Evolutionary conservation across 2,113 vertebrate species (phyloP), one percentile per base, ranked within the genome.

Genomic region (Caranx melampygus): DNA sequence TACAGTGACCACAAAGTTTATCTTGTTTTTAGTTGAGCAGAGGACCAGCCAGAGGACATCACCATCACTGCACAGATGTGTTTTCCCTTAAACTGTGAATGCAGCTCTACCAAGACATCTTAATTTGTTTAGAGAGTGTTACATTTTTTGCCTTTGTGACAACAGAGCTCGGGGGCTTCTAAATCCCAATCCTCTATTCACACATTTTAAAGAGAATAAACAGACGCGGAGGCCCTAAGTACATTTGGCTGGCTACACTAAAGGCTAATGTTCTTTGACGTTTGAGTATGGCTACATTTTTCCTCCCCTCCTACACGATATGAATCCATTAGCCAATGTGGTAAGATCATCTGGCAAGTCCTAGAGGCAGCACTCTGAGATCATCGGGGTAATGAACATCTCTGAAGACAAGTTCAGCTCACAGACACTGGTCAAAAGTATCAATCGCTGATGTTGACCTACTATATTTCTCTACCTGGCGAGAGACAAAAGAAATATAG

Each of bases 231-330:
- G 47, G 63, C 70, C 72, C 77, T 54, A 16, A 83, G 72, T 74
- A 67, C 44, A 88, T 85, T 79, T 79, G 45, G 55, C 57, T 11
- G n/a, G 57, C 64, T 81, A 58, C 40, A 51, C 54, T 60, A 73
- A 78, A 88, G 83, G 64, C 49, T 86, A 82, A 87, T 90, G 77
- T 45, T 82, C 75, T 90, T 89, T 86, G 81, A 84, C 76, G 63
- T 85, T 84, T 84, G 75, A 86, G 74, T 72, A 60, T 75, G 83
- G 84, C 81, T 80, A 44, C 45, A 72, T 79, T 79, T 88, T 52
- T 60, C 64, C 52, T 66, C 63, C 63, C 68, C 78, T 84, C 76
- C 81, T 65, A 84, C 83, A 45, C 78, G 40, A 59, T 68, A 73
- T 59, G 77, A 92, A 84, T 88, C 81, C 85, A 88, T 90, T 84